Conservation (phyloP, 2,888 invertebrate species). For the Deroplatys truncata region DNA sequence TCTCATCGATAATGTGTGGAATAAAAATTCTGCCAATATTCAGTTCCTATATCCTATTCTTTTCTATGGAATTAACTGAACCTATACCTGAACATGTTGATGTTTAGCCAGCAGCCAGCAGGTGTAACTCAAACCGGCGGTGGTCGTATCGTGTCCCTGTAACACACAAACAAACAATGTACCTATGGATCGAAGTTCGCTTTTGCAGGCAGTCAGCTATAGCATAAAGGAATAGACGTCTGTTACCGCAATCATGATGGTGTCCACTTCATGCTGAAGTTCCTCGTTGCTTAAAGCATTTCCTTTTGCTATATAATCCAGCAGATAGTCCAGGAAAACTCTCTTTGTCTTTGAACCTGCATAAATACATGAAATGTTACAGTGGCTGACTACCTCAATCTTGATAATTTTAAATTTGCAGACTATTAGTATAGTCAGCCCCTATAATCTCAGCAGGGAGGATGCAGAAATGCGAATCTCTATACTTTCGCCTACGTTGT, state of each 20-base stretch:
- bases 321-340: not conserved
- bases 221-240: too few relatives aligned
- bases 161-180: not conserved
- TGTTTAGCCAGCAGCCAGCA: slow-evolving; percentile 37
- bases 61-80: not conserved
- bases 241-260: not conserved
- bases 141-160: slow-evolving; percentile 39
- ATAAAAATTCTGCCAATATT: too few relatives aligned
- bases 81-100: slow-evolving; percentile 37
- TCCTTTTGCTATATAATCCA: not conserved
- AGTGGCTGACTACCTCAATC: too few relatives aligned
- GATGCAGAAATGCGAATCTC: too few relatives aligned
- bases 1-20: too few relatives aligned
- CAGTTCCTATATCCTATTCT: too few relatives aligned
- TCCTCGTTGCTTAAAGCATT: not conserved
- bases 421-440: too few relatives aligned
- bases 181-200: not conserved
- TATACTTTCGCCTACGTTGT: too few relatives aligned
- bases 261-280: not conserved
- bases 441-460: too few relatives aligned
- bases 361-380: not conserved
- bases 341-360: not conserved
- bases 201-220: not conserved
- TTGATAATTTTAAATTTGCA: too few relatives aligned
- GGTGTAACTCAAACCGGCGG: slow-evolving; percentile 35